Conservation (phyloP, 1,140 invertebrate genomes). For the Drosophila erecta region DNA sequence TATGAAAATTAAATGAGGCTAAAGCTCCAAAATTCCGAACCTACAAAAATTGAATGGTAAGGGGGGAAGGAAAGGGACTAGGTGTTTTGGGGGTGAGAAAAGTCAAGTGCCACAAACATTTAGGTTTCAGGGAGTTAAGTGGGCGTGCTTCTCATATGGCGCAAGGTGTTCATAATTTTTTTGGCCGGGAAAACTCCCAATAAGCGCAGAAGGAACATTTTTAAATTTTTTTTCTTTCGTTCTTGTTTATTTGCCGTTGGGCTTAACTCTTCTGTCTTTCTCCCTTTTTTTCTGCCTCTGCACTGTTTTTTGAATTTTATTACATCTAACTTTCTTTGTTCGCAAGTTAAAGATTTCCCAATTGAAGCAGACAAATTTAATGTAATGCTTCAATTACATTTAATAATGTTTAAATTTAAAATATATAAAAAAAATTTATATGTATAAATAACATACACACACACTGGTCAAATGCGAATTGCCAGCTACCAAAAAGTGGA, state of each 20-base stretch:
- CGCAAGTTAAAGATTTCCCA: constrained; percentile 41
- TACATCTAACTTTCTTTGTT: constrained; percentile 24
- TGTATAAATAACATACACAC: constrained; percentile 53
- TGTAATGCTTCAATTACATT: too few relatives aligned
- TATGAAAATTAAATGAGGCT: constrained; percentile 74
- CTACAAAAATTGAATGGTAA: background rate
- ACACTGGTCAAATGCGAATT: constrained; percentile 10
- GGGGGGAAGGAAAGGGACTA: background rate
- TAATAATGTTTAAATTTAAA: too few relatives aligned
- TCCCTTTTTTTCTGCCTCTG: background rate
- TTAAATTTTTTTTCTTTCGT: constrained; percentile 7
- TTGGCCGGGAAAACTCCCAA: constrained; percentile 5
- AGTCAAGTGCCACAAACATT: constrained; percentile 71
- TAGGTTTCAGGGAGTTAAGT: constrained; percentile 55
- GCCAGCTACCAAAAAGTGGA: constrained; percentile 23
- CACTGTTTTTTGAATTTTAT: constrained; percentile 28
- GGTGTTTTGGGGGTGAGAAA: constrained; percentile 24
- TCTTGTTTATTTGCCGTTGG: constrained; percentile 27
- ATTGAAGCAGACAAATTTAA: constrained; percentile 67
- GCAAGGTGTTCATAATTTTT: constrained; percentile 62
- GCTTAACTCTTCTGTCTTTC: constrained; percentile 22
- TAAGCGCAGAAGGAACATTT: constrained; percentile 26
- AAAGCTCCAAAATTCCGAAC: constrained; percentile 36
- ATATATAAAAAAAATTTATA: too few relatives aligned
- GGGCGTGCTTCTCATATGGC: constrained; percentile 41